Base-by-base conservation (phyloP, 2,113 vertebrate species). In the Alligator sinensis region DNA sequence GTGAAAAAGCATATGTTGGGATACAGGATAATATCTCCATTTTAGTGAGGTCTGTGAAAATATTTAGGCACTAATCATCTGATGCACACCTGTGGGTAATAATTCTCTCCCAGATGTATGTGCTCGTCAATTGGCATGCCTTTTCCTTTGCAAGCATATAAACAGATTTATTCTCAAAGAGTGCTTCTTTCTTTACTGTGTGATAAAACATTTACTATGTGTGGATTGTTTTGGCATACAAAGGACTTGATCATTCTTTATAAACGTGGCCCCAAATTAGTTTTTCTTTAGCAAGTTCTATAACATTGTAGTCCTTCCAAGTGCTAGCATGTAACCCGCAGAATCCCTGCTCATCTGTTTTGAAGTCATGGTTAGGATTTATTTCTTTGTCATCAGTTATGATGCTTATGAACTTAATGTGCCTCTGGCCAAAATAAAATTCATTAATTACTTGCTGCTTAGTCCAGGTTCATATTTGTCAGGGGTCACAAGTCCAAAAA, bases 401-500 rank as follows among this genome's bases (percentile, higher is more conserved):
- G 47, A 47, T 58, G 68, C 11, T 76, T 84, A 54, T 4, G 34
- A 91, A 93, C 30, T 38, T 60, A 27, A 15, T 58, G 1, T 66
- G 25, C 30, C 83, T 57, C 80, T 82, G 85, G 27, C 68, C 68
- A 96, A 96, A 76, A 91, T 27, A 78, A 79, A 83, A 95, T 84
- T 92, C 82, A 83, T 76, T 91, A 96, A 96, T 79, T 72, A 94
- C 55, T 94, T 78, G 84, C 83, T 57, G 22, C 76, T 93, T 82
- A 89, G 38, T 38, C 68, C 83, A 34, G 47, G 70, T 75, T 89
- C 62, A 47, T 87, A 70, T 86, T 80, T 84, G 86, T 93, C 92
- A 94, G 75, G 88, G 80, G 94, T 93, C 94, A 94, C 74, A 80
- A 95, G 70, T 76, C 88, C 91, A 96, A 95, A 96, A 82, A 90